Percentiles rank a stretch among this genome's conserved stretches.
phyloP scores from a whole-genome alignment of 2,797 vertebrate genomes.

The Acipenser oxyrinchus region DNA sequence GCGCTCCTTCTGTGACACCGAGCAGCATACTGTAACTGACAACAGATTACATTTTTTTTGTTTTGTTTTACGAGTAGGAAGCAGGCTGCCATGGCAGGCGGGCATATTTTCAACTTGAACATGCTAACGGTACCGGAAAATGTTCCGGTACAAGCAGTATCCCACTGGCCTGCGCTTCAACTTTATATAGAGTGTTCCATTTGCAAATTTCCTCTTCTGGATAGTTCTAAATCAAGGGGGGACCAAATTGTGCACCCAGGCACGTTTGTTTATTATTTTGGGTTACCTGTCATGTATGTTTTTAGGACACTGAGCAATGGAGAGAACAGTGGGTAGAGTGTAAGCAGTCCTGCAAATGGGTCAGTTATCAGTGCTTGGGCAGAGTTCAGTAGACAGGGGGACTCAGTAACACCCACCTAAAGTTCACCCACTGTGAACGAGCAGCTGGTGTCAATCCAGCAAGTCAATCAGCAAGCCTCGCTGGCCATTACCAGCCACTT shows the following conservation, averaged over 20 bases:
- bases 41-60: slow-evolving; percentile 18
- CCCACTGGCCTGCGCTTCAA: slow-evolving; percentile 36
- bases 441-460: slow-evolving; percentile 2
- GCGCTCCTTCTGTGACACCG: slow-evolving; percentile 45
- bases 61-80: slow-evolving; percentile 31
- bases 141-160: slow-evolving; percentile 39
- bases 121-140: slow-evolving; percentile 58
- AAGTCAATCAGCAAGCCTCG: not conserved
- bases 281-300: no score
- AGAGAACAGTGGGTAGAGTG: no score
- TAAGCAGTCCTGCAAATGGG: no score
- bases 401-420: not conserved
- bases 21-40: slow-evolving; percentile 24
- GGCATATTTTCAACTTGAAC: slow-evolving; percentile 53
- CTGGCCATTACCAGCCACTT: slow-evolving; percentile 10
- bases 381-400: no score
- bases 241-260: no score
- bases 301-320: no score
- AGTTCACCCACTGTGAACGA: not conserved
- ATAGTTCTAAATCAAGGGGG: no score
- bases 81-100: slow-evolving; percentile 67
- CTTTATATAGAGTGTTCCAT: no score
- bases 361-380: no score
- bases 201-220: no score
- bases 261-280: no score